Percentiles rank a stretch among this genome's conserved stretches.
These are phyloP conservation scores for Holacanthella duospinosa DNA, from an alignment of 2,888 invertebrate species.

Conservation along the genomic window DNA sequence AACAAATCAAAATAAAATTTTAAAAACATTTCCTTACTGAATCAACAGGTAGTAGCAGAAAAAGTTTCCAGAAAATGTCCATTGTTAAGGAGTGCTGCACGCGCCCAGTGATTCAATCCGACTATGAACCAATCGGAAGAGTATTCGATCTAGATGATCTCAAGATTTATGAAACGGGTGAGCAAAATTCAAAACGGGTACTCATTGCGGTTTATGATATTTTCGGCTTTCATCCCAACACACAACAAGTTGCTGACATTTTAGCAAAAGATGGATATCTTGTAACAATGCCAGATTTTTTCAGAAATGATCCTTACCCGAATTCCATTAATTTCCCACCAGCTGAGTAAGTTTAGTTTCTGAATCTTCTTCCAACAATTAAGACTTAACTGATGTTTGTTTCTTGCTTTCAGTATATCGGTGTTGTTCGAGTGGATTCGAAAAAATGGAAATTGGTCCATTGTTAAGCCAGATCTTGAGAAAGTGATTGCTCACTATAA, in stretches of 20 bases:
- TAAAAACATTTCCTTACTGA: too few species aligned
- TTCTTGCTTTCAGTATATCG: too few species aligned
- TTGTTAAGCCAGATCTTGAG: constrained; percentile 16
- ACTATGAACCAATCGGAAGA: constrained; percentile 23
- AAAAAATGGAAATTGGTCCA: constrained; percentile 21
- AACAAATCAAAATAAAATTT: too few species aligned
- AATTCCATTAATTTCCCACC: constrained; percentile 22
- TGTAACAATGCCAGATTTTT: constrained; percentile 28
- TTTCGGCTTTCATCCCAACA: constrained; percentile 24
- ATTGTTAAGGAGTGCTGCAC: constrained; percentile 25
- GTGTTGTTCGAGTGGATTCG: constrained; percentile 19
- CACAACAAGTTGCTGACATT: constrained; percentile 21
- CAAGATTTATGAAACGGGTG: constrained; percentile 24
- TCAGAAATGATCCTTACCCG: constrained; percentile 16
- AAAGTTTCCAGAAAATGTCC: too few species aligned
- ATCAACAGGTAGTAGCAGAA: too few species aligned
- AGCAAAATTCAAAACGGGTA: constrained; percentile 11
- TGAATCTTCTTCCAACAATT: too few species aligned
- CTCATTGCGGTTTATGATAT: constrained; percentile 27
- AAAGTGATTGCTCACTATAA: constrained; percentile 24
- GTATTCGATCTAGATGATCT: constrained; percentile 17
- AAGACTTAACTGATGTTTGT: too few species aligned
- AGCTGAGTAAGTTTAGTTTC: constrained; percentile 25
- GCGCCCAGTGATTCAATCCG: constrained; percentile 28
- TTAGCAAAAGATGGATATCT: constrained; percentile 22